Evolutionary conservation across 2,888 invertebrate genomes (phyloP).

Genomic region (Stenichneumon culpator): DNA sequence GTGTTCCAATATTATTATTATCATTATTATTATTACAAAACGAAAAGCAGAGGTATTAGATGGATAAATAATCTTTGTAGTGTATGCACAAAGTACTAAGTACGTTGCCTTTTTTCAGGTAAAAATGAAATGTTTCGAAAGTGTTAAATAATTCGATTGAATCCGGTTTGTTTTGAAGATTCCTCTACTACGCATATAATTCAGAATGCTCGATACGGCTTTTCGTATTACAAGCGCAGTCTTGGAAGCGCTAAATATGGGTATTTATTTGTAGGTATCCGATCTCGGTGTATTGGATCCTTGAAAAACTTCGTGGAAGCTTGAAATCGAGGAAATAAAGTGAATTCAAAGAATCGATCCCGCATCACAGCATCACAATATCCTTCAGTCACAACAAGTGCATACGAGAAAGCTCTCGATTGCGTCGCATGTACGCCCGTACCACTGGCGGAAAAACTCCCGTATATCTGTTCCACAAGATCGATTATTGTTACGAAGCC

Average conservation of each 20-base stretch:
- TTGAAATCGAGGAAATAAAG: background rate
- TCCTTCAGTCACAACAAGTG: conserved; percentile 42
- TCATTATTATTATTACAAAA: background rate
- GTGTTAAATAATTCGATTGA: background rate
- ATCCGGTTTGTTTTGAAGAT: background rate
- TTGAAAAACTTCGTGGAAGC: background rate
- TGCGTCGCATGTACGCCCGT: conserved; percentile 9
- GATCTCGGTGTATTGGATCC: background rate
- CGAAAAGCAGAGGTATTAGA: background rate
- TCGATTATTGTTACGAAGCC: background rate
- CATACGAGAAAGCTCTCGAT: conserved; percentile 5
- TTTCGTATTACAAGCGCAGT: background rate
- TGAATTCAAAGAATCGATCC: background rate
- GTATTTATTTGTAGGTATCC: background rate
- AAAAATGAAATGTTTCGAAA: background rate
- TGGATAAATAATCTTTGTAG: background rate
- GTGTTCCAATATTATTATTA: background rate
- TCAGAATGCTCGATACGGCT: background rate
- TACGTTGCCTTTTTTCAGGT: background rate
- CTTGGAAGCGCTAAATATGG: background rate
- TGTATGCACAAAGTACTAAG: background rate
- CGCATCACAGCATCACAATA: conserved; percentile 20
- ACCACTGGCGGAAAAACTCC: background rate
- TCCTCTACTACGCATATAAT: background rate
- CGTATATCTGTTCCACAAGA: background rate